phyloP scores from a whole-genome alignment of 2,797 vertebrate genomes.

The Sciaenops ocellatus region DNA sequence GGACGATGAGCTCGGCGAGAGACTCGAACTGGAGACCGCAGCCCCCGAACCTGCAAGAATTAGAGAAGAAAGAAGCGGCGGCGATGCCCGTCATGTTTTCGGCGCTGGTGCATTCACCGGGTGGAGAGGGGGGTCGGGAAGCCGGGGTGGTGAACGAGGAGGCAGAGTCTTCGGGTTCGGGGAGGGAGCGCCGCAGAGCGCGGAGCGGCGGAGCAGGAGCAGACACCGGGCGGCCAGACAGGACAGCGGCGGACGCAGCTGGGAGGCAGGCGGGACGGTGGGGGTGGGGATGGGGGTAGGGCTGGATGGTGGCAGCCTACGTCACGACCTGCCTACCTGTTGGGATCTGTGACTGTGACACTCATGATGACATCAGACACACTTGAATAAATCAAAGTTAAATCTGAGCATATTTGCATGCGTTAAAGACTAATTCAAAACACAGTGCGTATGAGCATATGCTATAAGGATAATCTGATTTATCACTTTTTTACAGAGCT shows the following conservation, averaged over 20 bases:
- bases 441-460: too few species aligned
- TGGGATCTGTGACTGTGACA: slow-evolving; percentile 26
- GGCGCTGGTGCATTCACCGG: slow-evolving; percentile 86
- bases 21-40: slow-evolving; percentile 97
- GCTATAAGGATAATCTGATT: neutral
- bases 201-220: slow-evolving; percentile 76
- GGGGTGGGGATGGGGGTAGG: slow-evolving; percentile 66
- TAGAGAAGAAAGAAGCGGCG: slow-evolving; percentile 99
- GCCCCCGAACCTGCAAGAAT: slow-evolving; percentile 96
- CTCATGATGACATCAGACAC: neutral
- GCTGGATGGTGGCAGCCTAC: slow-evolving; percentile 74
- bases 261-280: slow-evolving; percentile 84
- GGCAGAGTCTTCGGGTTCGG: slow-evolving; percentile 79
- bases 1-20: slow-evolving; percentile 96
- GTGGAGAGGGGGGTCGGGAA: slow-evolving; percentile 49
- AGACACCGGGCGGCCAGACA: slow-evolving; percentile 83
- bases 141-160: slow-evolving; percentile 81
- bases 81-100: slow-evolving; percentile 90
- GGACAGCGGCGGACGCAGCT: slow-evolving; percentile 88
- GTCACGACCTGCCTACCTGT: slow-evolving; percentile 84
- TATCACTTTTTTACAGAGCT: neutral
- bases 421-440: neutral
- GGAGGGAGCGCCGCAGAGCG: slow-evolving; percentile 77
- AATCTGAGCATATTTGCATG: neutral
- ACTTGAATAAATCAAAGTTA: neutral